Evolutionary conservation across 2,797 vertebrate species (phyloP).

Genomic region (Astyanax mexicanus): DNA sequence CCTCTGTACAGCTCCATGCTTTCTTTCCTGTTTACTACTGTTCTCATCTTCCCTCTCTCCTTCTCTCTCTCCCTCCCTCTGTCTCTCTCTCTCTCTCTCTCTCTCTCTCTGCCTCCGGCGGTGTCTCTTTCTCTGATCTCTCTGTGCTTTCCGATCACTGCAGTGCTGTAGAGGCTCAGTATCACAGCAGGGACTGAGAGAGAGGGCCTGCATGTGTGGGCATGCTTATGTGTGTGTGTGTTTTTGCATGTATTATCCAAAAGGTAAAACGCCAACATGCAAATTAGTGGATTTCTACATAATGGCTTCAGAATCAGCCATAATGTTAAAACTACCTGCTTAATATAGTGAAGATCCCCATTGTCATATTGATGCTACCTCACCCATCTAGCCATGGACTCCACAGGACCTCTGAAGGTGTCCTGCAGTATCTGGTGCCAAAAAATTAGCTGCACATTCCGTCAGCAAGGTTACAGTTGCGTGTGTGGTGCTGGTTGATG

Average conservation of each 20-base stretch:
- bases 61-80: background rate
- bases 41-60: background rate
- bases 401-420: no score
- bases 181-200: background rate
- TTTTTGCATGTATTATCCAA: background rate
- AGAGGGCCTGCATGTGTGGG: background rate
- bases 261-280: background rate
- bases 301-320: no score
- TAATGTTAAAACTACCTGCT: no score
- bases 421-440: no score
- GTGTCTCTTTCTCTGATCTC: slow-evolving; percentile 26
- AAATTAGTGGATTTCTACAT: background rate
- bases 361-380: no score
- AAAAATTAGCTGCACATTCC: no score
- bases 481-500: no score
- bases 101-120: slow-evolving; percentile 1
- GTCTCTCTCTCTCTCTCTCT: no score
- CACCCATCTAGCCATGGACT: no score
- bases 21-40: background rate
- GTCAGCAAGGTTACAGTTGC: no score
- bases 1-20: slow-evolving; percentile 42
- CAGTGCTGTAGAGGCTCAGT: background rate
- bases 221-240: background rate
- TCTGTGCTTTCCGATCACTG: slow-evolving; percentile 6
- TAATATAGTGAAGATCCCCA: no score